Evolutionary conservation across 1,140 invertebrate genomes (phyloP), one percentile per base, ranked within the genome.

Genomic region (Drosophila subobscura): DNA sequence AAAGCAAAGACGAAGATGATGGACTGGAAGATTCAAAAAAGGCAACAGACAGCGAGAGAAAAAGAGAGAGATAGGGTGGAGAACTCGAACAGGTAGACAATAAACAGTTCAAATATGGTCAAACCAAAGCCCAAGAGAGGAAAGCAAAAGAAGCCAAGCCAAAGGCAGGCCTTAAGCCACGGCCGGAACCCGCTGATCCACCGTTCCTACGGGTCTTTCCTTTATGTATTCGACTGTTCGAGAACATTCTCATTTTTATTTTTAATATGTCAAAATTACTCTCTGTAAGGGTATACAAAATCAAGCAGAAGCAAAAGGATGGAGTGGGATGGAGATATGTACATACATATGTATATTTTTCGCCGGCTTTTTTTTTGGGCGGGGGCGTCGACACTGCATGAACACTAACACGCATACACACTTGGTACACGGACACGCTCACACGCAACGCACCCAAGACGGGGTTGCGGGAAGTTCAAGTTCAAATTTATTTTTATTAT

Each of bases 401-500:
- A 14, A 20, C 71, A 56, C 57, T 56, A 51, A 58, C 63, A 37
- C 53, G 49, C 56, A 66, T 47, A 37, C 37, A 49, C 40, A 47
- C 45, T 50, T 16, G 46, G 51, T 61, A 41, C 49, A 53, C 60
- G 56, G 46, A 37, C 33, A 52, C 44, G 46, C 50, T 54, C 27
- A 47, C 22, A 56, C 46, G 52, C 37, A 68, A 54, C 53, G 25
- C n/a, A 23, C 40, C 57, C 44, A 37, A 72, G 57, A 57, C 47
- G 73, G 77, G 80, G 33, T 37, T 63, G 73, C 66, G 72, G 73
- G 63, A 85, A 85, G 81, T 86, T 85, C 81, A 85, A 85, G 81
- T 85, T 85, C 81, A 85, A 86, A 85, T 85, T 74, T 74, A 81
- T 81, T 85, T 85, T 76, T 86, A 81, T 77, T 70, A 52, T 74